A percentile compares a stretch with the other conserved stretches of the same genome.
These are phyloP conservation scores for Podiceps cristatus DNA, from an alignment of 2,113 vertebrate genomes.

Conservation along the genomic window DNA sequence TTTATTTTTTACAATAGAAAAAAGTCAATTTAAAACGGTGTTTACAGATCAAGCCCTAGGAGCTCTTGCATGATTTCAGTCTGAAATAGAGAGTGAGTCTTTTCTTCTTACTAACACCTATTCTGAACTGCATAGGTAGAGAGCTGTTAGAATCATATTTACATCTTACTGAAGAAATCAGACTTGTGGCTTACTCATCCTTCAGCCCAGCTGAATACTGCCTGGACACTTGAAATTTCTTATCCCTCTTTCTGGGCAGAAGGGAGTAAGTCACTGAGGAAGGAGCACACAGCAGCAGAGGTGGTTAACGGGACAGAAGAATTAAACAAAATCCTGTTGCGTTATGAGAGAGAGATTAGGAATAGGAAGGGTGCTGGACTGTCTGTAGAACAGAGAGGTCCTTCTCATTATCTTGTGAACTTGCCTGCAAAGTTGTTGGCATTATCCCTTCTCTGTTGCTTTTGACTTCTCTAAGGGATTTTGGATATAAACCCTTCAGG, in stretches of 20 bases:
- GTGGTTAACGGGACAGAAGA: not conserved
- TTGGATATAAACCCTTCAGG: not conserved
- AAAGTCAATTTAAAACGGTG: not conserved
- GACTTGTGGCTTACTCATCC: not conserved
- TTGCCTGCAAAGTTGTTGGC: not conserved
- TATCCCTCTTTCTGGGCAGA: not conserved
- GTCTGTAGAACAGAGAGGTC: not conserved
- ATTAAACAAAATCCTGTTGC: not conserved
- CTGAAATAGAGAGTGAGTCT: not conserved
- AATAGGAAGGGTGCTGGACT: not conserved
- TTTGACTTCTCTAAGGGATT: not conserved
- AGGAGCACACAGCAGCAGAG: not conserved
- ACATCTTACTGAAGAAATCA: not conserved
- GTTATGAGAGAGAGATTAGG: not conserved
- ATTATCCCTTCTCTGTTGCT: not conserved
- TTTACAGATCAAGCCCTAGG: not conserved
- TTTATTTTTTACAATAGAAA: not conserved
- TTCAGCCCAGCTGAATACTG: not conserved
- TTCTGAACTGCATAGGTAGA: not conserved
- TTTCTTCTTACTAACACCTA: not conserved
- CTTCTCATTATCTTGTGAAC: not conserved
- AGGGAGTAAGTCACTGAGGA: not conserved
- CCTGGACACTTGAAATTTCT: not conserved
- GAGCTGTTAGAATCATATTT: not conserved
- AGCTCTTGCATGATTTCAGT: not conserved